Base-by-base conservation (phyloP, 2,113 vertebrate species). In the Acrocephalus kingi region DNA sequence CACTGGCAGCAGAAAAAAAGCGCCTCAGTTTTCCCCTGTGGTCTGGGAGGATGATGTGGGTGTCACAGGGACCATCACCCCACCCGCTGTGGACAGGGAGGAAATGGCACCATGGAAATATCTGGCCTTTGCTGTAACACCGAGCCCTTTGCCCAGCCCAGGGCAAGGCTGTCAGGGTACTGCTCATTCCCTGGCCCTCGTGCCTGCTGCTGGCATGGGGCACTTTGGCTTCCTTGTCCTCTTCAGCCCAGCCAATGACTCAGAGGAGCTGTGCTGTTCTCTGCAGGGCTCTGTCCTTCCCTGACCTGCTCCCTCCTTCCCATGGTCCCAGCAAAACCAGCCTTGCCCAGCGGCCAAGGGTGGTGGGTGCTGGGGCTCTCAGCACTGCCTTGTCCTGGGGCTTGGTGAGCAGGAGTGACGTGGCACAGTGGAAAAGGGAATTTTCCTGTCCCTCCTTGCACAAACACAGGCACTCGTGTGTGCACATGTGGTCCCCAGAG, bases 91-190 rank as follows among this genome's bases (percentile, higher is more conserved):
- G 55, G 54, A 61, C 87, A 46, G 49, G 67, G 72, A 52, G 83
- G 72, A 51, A 64, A 43, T 20, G 68, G 85, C 67, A 88, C 33
- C 76, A 78, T 59, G 90, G 92, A 91, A 96, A 88, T n/a, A 67
- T 37, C 39, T 24, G 61, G 51, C 20, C 5, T 64, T 80, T 30
- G 51, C 61, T 85, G 67, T 39, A 66, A 90, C 18, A 79, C 46
- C 1, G 2, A 69, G 81, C 66, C 77, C 68, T 91, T 73, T 56
- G 75, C 87, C 63, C 81, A 56, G 84, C 67, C 15, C 63, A 8
- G 76, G 84, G 80, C 87, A 83, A 39, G 79, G 88, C 90, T 58
- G 52, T 84, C 90, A 75, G 68, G 24, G 14, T 3, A 15, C 73
- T 55, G 45, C 82, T 90, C 75, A 37, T 39, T 90, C 87, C 82